Conservation (phyloP, 1,140 invertebrate species). For the Epicauta chinensis region DNA sequence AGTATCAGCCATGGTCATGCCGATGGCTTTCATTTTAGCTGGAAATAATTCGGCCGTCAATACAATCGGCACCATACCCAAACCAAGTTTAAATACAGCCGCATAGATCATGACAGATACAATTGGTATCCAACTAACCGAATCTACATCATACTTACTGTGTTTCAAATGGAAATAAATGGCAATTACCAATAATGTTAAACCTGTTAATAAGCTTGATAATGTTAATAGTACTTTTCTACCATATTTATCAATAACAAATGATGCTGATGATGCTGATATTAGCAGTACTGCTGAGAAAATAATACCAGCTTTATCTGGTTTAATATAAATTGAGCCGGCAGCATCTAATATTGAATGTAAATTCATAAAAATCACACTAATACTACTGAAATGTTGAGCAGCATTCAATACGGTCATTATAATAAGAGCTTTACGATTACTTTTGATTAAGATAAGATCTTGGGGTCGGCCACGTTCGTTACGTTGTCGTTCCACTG, state of each 20-base stretch:
- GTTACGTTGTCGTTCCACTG: slow-evolving; percentile 24
- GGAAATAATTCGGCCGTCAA: slow-evolving; percentile 63
- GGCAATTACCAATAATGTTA: slow-evolving; percentile 19
- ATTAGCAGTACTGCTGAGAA: slow-evolving; percentile 39
- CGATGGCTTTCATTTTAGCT: slow-evolving; percentile 49
- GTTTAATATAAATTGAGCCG: slow-evolving; percentile 29
- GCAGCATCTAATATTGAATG: slow-evolving; percentile 44
- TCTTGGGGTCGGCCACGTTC: slow-evolving; percentile 28
- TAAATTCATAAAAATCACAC: slow-evolving; percentile 52
- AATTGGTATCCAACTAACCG: slow-evolving; percentile 28
- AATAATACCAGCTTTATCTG: slow-evolving; percentile 39
- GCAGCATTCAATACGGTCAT: slow-evolving; percentile 29
- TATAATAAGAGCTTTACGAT: slow-evolving; percentile 31
- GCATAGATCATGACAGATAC: slow-evolving; percentile 30
- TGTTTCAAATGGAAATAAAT: slow-evolving; percentile 32
- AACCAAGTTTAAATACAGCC: slow-evolving; percentile 25
- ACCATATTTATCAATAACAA: slow-evolving; percentile 42
- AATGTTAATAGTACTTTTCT: slow-evolving; percentile 43
- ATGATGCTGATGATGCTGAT: slow-evolving; percentile 30
- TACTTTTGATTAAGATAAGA: slow-evolving; percentile 27
- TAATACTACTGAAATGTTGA: slow-evolving; percentile 30
- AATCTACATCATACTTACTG: slow-evolving; percentile 2
- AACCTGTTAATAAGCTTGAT: slow-evolving; percentile 23
- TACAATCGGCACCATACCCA: slow-evolving; percentile 59
- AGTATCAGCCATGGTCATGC: slow-evolving; percentile 33